phyloP scores from a whole-genome alignment of 1,140 invertebrate genomes.

The Antheraea pernyi region DNA sequence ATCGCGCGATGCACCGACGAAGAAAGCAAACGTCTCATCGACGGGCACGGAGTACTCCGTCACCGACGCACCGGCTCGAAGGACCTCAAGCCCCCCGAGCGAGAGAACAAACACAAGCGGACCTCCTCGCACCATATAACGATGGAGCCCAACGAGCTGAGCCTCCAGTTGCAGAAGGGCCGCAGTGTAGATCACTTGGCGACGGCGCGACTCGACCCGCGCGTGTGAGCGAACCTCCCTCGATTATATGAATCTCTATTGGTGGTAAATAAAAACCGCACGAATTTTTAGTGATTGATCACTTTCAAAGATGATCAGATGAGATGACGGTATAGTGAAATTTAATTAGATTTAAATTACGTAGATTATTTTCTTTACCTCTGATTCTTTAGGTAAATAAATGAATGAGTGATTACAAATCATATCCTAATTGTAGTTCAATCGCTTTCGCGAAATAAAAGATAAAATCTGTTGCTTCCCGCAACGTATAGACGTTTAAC shows the following conservation, averaged over 20 bases:
- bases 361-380: conserved; percentile 9
- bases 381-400: conserved; percentile 18
- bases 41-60: conserved; percentile 74
- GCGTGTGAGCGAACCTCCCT: conserved; percentile 31
- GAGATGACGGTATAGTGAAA: conserved; percentile 26
- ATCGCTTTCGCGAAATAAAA: conserved; percentile 25
- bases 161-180: conserved; percentile 60
- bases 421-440: conserved; percentile 58
- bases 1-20: conserved; percentile 61
- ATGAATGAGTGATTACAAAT: conserved; percentile 62
- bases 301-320: conserved; percentile 19
- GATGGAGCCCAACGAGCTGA: conserved; percentile 63
- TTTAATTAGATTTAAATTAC: conserved; percentile 21
- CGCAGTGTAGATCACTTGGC: conserved; percentile 66
- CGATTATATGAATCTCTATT: conserved; percentile 29
- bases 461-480: conserved; percentile 16
- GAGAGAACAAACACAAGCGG: conserved; percentile 57
- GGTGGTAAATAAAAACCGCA: not conserved
- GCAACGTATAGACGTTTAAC: conserved; percentile 3
- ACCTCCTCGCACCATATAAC: conserved; percentile 74
- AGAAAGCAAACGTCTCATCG: conserved; percentile 74
- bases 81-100: conserved; percentile 67
- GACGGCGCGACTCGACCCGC: conserved; percentile 42
- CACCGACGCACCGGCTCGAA: conserved; percentile 80
- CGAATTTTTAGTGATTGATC: conserved; percentile 11